Conservation (phyloP, 2,797 vertebrate species). For the Ispidina lecontei region DNA sequence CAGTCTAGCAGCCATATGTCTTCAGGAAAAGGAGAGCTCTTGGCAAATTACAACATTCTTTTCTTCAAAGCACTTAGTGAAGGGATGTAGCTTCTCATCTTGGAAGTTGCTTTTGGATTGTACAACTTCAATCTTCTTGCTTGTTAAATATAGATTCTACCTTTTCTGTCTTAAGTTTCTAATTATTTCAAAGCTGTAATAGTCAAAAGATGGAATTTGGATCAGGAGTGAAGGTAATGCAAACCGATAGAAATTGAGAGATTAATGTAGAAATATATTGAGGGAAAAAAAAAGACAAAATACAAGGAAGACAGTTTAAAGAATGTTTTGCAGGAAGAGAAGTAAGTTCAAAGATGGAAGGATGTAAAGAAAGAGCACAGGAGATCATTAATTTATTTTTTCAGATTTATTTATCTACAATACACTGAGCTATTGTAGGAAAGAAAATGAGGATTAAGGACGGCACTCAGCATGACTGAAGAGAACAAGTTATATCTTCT, state of each 20-base stretch:
- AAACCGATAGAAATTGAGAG: neutral
- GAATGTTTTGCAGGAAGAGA: neutral
- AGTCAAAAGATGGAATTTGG: neutral
- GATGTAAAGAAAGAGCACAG: neutral
- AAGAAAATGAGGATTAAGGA: neutral
- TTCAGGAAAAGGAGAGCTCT: neutral
- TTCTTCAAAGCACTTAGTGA: neutral
- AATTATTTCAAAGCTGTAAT: neutral
- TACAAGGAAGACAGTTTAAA: neutral
- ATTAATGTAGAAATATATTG: neutral
- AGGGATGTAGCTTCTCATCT: neutral
- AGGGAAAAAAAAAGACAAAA: neutral
- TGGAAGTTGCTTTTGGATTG: too few species aligned
- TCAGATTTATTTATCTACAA: neutral
- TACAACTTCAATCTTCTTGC: neutral
- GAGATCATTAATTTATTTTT: neutral
- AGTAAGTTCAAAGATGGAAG: neutral
- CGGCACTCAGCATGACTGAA: neutral
- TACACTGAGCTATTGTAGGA: neutral
- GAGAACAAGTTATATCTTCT: neutral
- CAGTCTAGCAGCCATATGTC: neutral
- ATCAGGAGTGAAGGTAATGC: neutral
- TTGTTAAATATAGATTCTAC: neutral
- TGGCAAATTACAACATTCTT: neutral
- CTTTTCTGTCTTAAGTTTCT: neutral